phyloP scores from a whole-genome alignment of 1,140 invertebrate genomes.

The Monochamus saltuarius region DNA sequence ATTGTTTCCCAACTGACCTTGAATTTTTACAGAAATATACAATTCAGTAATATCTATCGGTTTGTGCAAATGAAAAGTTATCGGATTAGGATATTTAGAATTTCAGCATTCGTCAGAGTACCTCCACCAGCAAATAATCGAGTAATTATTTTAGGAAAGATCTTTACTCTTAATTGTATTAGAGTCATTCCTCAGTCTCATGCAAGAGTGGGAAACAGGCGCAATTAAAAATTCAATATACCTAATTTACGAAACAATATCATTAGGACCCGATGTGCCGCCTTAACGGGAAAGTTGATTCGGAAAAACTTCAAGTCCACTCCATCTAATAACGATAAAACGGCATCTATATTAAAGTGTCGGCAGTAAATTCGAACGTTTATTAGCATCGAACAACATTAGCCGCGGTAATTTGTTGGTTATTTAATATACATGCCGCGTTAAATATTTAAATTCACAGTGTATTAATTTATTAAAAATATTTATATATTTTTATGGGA shows the following conservation, averaged over 20 bases:
- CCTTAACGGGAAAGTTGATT: background rate
- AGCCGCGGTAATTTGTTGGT: constrained; percentile 41
- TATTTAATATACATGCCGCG: constrained; percentile 43
- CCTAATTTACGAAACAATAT: background rate
- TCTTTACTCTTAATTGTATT: no score
- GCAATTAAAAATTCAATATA: no score
- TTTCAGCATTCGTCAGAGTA: no score
- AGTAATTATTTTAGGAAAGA: no score
- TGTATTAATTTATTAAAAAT: constrained; percentile 43
- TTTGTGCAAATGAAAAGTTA: no score
- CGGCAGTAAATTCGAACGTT: constrained; percentile 42
- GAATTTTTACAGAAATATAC: no score
- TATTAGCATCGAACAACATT: constrained; percentile 36
- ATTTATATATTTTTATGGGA: constrained; percentile 31
- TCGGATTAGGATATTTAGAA: no score
- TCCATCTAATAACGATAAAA: constrained; percentile 34
- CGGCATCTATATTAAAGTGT: constrained; percentile 42
- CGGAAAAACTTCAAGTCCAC: background rate
- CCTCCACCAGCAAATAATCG: no score
- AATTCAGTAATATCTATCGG: no score
- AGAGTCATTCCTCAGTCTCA: no score
- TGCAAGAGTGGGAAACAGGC: no score
- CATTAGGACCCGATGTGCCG: background rate
- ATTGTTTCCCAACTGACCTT: no score
- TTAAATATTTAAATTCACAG: constrained; percentile 40